Conservation (phyloP, 1,140 invertebrate species). For the Rhagoletis zephyria region DNA sequence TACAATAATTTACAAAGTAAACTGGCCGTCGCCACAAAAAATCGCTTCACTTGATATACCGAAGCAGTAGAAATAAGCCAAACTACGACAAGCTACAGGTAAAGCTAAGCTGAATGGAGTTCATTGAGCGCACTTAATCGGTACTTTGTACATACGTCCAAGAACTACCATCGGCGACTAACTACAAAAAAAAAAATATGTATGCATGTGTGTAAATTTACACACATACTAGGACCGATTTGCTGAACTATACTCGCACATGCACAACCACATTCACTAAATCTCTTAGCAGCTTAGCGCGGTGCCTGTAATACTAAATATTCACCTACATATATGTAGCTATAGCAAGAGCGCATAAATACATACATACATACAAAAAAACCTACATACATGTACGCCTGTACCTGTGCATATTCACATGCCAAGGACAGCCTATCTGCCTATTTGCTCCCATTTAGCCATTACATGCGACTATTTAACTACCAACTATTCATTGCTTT, state of each 20-base stretch:
- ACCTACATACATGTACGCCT: neutral
- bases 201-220: neutral
- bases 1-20: slow-evolving; percentile 41
- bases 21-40: neutral
- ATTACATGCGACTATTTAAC: neutral
- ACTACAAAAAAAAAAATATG: neutral
- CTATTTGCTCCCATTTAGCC: neutral
- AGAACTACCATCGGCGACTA: neutral
- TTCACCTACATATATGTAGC: too few relatives aligned
- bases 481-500: neutral
- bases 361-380: too few relatives aligned
- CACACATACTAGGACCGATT: neutral
- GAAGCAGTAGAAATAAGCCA: neutral
- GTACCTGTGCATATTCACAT: neutral
- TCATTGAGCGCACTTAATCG: neutral
- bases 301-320: too few relatives aligned
- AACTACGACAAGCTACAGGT: neutral
- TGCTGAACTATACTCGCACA: neutral
- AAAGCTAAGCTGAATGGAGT: neutral
- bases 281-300: too few relatives aligned
- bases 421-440: neutral
- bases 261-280: too few relatives aligned
- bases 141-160: neutral
- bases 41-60: neutral
- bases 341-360: too few relatives aligned